Evolutionary conservation across 2,113 vertebrate genomes (phyloP), one percentile per base, ranked within the genome.

Genomic region (Sorex araneus): DNA sequence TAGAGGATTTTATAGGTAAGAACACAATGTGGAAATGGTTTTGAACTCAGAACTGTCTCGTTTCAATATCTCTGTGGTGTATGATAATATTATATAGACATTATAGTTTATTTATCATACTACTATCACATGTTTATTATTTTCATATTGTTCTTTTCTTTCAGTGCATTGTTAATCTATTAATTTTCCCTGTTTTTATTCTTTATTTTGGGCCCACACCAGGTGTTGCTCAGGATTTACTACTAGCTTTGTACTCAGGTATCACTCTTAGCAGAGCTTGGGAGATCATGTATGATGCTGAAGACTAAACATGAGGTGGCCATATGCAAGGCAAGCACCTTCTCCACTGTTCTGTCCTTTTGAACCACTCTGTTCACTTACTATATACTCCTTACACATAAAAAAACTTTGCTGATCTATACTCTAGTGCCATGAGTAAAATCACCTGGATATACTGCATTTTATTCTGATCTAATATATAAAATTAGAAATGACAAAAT

Each of bases 401-500:
- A 60, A 66, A 32, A 2, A 66, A 32, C 1, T 76, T 69, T 63
- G 3, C 45, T 63, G 21, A 27, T 5, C 11, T 84, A 7, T 45
- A 3, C 19, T 70, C 28, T 54, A n/a, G 16, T 15, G 21, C 23
- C 21, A 15, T 45, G 0, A 6, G 84, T 1, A 0, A 60, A 47
- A 45, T 70, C 18, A 34, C 64, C 11, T n/a, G 74, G 25, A 3
- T 47, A 27, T 76, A 67, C 66, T 50, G 9, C 8, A 32, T 90
- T 81, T 73, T 86, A 2, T 8, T 34, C 47, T 82, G 34, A 0
- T 28, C 8, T 84, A 15, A 66, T 76, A 18, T 76, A 4, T 66
- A 71, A 60, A 90, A 57, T 70, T 45, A 57, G 54, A 92, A 87
- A 78, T 73, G 28, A 34, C 2, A 45, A 75, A 70, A 32, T 43